A percentile compares a stretch with the other conserved stretches of the same genome.
phyloP scores from a whole-genome alignment of 2,113 vertebrate species.

The Pangasianodon gigas region DNA sequence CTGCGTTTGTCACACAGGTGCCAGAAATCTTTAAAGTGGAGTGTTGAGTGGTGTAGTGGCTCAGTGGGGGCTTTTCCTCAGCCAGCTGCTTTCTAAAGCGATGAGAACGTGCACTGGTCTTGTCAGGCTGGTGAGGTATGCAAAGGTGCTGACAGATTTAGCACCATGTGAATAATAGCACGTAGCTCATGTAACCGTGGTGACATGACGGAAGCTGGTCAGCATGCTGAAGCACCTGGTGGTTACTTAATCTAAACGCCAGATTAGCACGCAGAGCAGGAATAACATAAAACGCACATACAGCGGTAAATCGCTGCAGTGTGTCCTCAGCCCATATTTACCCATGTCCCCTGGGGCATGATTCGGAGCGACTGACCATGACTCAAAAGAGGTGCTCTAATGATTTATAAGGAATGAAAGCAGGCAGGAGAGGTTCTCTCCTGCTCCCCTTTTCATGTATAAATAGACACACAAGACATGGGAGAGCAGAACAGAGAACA shows the following conservation, averaged over 20 bases:
- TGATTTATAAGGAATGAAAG: not conserved
- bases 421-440: not conserved
- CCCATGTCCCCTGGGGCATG: not conserved
- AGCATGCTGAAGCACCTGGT: slow-evolving; percentile 24
- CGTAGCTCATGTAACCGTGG: slow-evolving; percentile 31
- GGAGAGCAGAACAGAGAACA: slow-evolving; percentile 41
- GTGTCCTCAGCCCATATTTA: not conserved
- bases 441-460: slow-evolving; percentile 23
- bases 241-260: slow-evolving; percentile 1
- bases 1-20: not conserved
- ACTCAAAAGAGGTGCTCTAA: not conserved
- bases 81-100: not conserved
- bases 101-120: not conserved
- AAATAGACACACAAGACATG: slow-evolving; percentile 26
- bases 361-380: not conserved
- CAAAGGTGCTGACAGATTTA: slow-evolving; percentile 42
- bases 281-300: not conserved
- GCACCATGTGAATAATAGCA: not conserved
- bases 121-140: slow-evolving; percentile 4
- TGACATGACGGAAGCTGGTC: slow-evolving; percentile 10
- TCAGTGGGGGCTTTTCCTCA: not conserved
- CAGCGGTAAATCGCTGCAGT: not conserved
- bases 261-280: slow-evolving; percentile 21
- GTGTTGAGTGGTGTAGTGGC: not conserved
- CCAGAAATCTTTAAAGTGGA: slow-evolving; percentile 10